phyloP scores from a whole-genome alignment of 2,113 vertebrate genomes.

The Pandion haliaetus region DNA sequence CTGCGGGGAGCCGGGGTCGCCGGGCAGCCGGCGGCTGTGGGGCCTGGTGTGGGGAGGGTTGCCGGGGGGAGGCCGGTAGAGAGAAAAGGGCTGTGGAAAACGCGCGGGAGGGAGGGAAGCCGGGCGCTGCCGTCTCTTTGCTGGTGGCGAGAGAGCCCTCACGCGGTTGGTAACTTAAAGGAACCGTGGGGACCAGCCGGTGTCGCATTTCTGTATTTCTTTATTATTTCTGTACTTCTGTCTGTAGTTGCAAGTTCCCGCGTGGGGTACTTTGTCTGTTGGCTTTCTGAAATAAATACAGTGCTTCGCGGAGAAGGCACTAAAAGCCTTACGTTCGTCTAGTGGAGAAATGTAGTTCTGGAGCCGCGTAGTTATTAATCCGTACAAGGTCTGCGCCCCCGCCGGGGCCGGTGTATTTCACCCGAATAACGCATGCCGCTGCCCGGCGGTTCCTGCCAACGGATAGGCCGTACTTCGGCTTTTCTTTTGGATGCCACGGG shows the following conservation, averaged over 20 bases:
- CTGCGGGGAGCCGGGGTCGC: too few species aligned
- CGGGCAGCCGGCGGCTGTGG: background rate
- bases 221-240: rapidly evolving
- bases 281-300: background rate
- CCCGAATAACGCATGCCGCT: rapidly evolving
- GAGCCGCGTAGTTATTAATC: rapidly evolving
- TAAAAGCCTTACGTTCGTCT: background rate
- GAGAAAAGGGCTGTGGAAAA: rapidly evolving
- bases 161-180: rapidly evolving
- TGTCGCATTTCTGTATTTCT: rapidly evolving
- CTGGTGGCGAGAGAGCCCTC: rapidly evolving
- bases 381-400: background rate
- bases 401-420: rapidly evolving
- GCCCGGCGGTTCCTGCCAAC: rapidly evolving
- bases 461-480: rapidly evolving
- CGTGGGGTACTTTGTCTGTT: background rate
- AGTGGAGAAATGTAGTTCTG: background rate
- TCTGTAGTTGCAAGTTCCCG: background rate
- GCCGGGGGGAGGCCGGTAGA: background rate
- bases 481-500: rapidly evolving
- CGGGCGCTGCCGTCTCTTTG: rapidly evolving
- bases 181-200: background rate
- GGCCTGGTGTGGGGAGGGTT: rapidly evolving
- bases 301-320: rapidly evolving
- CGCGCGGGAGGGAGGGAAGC: background rate